Evolutionary conservation across 1,140 invertebrate species (phyloP), one percentile per base, ranked within the genome.

Genomic region (Dendrolimus punctatus): DNA sequence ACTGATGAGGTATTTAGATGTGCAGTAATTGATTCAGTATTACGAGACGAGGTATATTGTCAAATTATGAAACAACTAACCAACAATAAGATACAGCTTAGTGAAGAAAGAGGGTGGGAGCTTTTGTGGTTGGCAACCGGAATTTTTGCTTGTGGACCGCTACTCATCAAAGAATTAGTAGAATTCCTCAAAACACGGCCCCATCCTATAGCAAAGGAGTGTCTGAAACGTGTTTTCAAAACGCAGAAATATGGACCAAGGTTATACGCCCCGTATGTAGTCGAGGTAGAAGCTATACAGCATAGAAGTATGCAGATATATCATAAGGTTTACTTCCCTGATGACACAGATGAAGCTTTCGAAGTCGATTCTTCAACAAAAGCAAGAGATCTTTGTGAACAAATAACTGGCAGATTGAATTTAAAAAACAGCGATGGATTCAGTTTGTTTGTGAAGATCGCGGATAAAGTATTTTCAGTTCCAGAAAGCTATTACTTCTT

Each of bases 221-320:
- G 95, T 60, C 76, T 96, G 39, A 92, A 93, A 66, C 90, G 96
- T 39, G 80, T 98, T 6, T 94, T 96, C 62, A 94, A 92, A 76
- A 95, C 92, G 37, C 80, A 95, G 62, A 92, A 91, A 75, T 91
- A 91, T 82, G 95, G 95, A 0, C 90, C 93, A 45, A 89, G 97
- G 51, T 94, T 96, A 76, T 96, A 95, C 85, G 92, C 97, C 6
- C 96, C 97, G 0, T 96, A 98, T 77, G 91, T 95, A 48, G 94
- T 98, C 1, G 97, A 99, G 89, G 94, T 98, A 4, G 96, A 98
- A 88, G 96, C 96, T 2, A 97, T 99, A 64, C 96, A 98, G 76
- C 94, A 96, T 69, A 94, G 95, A 74, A 97, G 94, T 62, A 95
- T 96, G 66, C 95, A 98, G 84, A 98, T 99, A 62, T 96, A 95